Conservation (phyloP, 1,140 invertebrate species). For the Monochamus saltuarius region DNA sequence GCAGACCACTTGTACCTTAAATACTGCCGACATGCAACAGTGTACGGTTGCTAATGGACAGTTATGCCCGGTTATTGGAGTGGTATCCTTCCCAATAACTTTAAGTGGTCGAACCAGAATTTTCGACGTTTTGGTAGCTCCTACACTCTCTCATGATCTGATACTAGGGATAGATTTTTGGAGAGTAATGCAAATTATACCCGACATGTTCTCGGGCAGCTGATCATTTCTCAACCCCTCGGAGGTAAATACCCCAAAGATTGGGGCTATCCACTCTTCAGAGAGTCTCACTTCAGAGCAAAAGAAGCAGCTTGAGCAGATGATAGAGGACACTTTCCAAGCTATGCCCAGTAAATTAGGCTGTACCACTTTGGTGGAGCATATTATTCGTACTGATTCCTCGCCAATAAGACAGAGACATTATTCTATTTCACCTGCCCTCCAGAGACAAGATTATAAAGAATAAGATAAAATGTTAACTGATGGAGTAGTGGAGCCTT, state of each 20-base stretch:
- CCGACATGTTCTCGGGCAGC: constrained; percentile 14
- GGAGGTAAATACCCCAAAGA: not conserved
- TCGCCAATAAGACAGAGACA: constrained; percentile 40
- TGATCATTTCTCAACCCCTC: constrained; percentile 7
- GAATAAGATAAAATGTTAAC: constrained; percentile 37
- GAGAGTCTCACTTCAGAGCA: not conserved
- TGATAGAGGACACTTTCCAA: constrained; percentile 2
- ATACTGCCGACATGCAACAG: not conserved
- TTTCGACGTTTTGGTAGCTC: constrained; percentile 12
- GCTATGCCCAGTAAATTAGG: constrained; percentile 11
- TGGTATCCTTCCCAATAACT: constrained; percentile 4
- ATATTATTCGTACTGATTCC: constrained; percentile 36
- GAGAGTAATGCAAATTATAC: constrained; percentile 23
- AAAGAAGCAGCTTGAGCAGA: not conserved
- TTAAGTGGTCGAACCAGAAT: constrained; percentile 16
- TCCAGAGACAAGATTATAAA: constrained; percentile 28
- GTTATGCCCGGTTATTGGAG: constrained; percentile 9
- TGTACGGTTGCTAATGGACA: constrained; percentile 27
- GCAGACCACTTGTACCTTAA: not conserved
- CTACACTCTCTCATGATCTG: constrained; percentile 16
- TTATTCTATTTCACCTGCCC: constrained; percentile 36
- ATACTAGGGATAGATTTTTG: constrained; percentile 30
- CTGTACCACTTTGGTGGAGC: constrained; percentile 29
- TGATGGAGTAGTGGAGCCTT: constrained; percentile 40
- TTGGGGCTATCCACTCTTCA: constrained; percentile 1